A percentile compares a stretch with the other conserved stretches of the same genome.
These are phyloP conservation scores for Hipparchia sbordonii DNA, from an alignment of 2,888 invertebrate genomes.

Conservation along the genomic window DNA sequence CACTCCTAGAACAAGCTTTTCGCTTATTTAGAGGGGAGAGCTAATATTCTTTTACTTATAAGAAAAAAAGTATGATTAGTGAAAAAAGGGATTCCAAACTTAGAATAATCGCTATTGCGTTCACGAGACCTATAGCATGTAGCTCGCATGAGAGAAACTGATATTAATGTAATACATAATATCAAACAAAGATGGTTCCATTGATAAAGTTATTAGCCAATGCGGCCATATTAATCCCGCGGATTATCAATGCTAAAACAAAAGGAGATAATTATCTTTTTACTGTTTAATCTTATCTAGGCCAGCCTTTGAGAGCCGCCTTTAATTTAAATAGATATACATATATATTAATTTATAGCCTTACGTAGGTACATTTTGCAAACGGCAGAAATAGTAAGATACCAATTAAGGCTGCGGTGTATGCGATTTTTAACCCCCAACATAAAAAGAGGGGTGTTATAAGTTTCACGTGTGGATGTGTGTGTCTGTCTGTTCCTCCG, in stretches of 20 bases:
- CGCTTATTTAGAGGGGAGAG: no score
- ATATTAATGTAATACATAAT: conserved; percentile 18
- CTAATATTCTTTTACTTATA: no score
- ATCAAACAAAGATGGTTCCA: conserved; percentile 25
- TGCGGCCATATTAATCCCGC: conserved; percentile 33
- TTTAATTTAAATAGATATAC: conserved; percentile 28
- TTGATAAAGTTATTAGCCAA: conserved; percentile 34
- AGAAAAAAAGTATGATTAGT: no score
- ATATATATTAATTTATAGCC: background rate
- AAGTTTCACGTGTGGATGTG: no score
- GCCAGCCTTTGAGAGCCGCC: conserved; percentile 41
- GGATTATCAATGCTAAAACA: conserved; percentile 48
- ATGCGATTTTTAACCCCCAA: no score
- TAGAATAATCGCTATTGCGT: no score
- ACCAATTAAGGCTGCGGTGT: background rate
- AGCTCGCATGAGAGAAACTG: no score
- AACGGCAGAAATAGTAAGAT: background rate
- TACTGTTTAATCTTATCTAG: conserved; percentile 48
- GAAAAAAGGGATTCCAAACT: no score
- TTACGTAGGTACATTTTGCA: background rate
- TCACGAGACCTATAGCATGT: no score
- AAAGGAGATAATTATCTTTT: conserved; percentile 45
- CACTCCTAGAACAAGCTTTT: no score
- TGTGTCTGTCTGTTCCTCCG: no score
- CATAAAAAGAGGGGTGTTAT: no score